Base-by-base conservation (phyloP, 2,113 vertebrate genomes). In the Cyanistes caeruleus region DNA sequence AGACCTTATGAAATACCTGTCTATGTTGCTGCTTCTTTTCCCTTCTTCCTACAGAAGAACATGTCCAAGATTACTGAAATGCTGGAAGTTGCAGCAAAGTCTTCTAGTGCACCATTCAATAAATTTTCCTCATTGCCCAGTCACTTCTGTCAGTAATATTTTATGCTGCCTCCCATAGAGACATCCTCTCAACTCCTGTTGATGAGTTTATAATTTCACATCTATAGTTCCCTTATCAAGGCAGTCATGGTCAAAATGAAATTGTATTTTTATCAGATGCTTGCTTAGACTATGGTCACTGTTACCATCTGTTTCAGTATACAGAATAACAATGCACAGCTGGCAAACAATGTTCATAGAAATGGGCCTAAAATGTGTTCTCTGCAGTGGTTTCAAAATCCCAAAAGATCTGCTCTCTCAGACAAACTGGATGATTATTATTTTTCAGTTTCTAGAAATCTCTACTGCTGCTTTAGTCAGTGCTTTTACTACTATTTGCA, bases 401-500 rank as follows among this genome's bases (percentile, higher is more conserved):
- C 43, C 43, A 53, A 8, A 53, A 49, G 62, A 49, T 65, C 39
- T 70, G n/a, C 25, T 19, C 30, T 78, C 58, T 70, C 68, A 70
- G 39, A 78, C 55, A 74, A 85, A 82, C 37, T 23, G 17, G 15
- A 87, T 68, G 37, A 88, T 89, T 8, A 0, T 69, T 93, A 35
- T 69, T 90, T 89, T 91, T 58, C 78, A 93, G 23, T 73, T 91
- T 93, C 77, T 76, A 82, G 93, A 92, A 91, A 48, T 73, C 69
- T 95, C 90, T 93, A 1, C 24, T 64, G 31, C 53, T 89, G 56
- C 65, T 92, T 93, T 62, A 84, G 35, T 79, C 59, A 89, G 41
- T 80, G 68, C 39, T 90, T 86, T 94, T 93, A 93, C 88, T 95
- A 90, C 88, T 90, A 8, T 72, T 92, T 93, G 64, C 83, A 92